These are phyloP conservation scores for Myathropa florea DNA, from an alignment of 2,888 invertebrate genomes.

Conservation along the genomic window DNA sequence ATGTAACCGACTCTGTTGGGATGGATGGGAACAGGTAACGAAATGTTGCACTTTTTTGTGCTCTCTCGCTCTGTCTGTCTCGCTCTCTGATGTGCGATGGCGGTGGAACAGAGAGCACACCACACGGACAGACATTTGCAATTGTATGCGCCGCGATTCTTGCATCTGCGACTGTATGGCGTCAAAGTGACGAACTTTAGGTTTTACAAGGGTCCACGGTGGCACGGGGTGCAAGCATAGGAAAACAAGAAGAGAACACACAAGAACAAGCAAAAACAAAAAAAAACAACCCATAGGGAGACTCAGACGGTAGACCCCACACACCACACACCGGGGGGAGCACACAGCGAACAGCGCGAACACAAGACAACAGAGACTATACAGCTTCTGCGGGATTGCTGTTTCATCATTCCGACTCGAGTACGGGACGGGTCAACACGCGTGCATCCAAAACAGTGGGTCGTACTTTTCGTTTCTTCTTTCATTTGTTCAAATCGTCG, in stretches of 20 bases:
- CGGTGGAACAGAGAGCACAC: background rate
- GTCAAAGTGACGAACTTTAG: conserved; percentile 21
- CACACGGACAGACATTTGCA: conserved; percentile 36
- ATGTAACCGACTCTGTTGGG: conserved; percentile 27
- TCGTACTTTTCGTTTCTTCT: conserved; percentile 36
- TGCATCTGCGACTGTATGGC: conserved; percentile 53
- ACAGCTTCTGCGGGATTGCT: conserved; percentile 70
- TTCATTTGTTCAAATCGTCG: conserved; percentile 25
- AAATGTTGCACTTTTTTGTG: conserved; percentile 65
- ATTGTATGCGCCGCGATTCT: conserved; percentile 14
- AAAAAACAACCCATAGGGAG: conserved; percentile 53
- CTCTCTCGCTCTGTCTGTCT: conserved; percentile 30
- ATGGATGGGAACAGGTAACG: conserved; percentile 57
- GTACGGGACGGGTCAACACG: conserved; percentile 75
- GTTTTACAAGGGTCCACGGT: conserved; percentile 19
- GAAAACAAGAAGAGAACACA: conserved; percentile 26
- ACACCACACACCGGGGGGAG: conserved; percentile 36
- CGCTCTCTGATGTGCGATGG: background rate
- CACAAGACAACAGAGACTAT: conserved; percentile 28
- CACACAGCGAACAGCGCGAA: conserved; percentile 1
- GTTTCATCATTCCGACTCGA: conserved; percentile 75
- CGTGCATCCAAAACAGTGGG: conserved; percentile 57
- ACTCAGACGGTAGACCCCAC: conserved; percentile 54
- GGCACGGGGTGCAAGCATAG: conserved; percentile 33
- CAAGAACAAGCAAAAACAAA: conserved; percentile 12